Base-by-base conservation (phyloP, 2,888 invertebrate species). In the Pyralis farinalis region DNA sequence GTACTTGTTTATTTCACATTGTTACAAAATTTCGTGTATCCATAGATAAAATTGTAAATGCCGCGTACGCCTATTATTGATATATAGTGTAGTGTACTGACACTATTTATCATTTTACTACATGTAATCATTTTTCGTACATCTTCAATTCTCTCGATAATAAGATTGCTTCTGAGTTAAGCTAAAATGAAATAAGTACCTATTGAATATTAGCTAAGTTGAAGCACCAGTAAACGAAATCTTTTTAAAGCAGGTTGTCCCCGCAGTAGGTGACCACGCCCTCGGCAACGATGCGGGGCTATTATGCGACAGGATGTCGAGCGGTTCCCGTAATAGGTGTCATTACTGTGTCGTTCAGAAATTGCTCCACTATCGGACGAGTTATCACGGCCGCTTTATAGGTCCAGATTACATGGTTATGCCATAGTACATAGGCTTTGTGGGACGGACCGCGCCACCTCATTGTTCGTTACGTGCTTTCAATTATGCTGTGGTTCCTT, bases 331-430 rank as follows among this genome's bases (percentile, higher is more conserved):
- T 87, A 88, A 88, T 88, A 83, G 84, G 74, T 88, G 85, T 88
- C 87, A 88, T 88, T 88, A 88, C 69, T 65, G 72, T 76, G 83
- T 80, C 83, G 84, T 77, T 73, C 81, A 78, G 85, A 86, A 88
- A 88, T 88, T 87, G 85, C 84, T 80, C 72, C 63, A 78, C 83
- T 87, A 87, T 87, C 87, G 82, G 77, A 76, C 60, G 78, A 81
- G 77, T 74, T 84, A 88, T 86, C 87, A 81, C 65, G 73, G 58
- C 44, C 55, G 60, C 58, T 86, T 86, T 86, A 85, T 86, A 85
- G 83, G 79, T 71, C 61, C 71, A 84, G 86, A 87, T 87, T 87
- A 86, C 78, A 86, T 71, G 79, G 72, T 74, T 41, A 41, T 31
- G 31, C 31, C 35, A 30, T 8, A 34, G 42, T 63, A 69, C 63